These are phyloP conservation scores for Caenorhabditis sp. DNA, from an alignment of 2,888 invertebrate genomes.

Conservation along the genomic window DNA sequence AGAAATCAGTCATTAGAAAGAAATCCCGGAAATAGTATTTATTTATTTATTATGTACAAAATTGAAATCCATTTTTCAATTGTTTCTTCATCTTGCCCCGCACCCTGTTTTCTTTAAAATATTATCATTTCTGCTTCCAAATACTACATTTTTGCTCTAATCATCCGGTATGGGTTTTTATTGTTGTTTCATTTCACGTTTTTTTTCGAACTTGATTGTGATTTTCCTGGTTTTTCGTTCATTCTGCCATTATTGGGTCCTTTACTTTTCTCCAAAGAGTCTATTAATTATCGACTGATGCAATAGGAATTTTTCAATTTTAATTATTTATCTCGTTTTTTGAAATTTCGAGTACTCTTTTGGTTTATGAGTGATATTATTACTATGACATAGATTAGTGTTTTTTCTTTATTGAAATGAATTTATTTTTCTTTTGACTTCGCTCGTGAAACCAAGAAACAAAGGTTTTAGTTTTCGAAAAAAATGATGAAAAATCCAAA, in stretches of 20 bases:
- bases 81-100: conserved; percentile 10
- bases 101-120: background rate
- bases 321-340: background rate
- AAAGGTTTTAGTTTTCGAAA: no score
- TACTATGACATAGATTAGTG: background rate
- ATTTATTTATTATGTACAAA: conserved; percentile 1
- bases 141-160: conserved; percentile 23
- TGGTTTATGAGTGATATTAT: background rate
- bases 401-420: background rate
- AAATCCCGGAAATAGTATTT: background rate
- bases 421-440: no score
- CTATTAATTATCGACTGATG: background rate
- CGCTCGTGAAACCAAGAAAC: no score
- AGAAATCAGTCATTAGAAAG: conserved; percentile 51
- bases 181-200: conserved; percentile 4
- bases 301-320: background rate
- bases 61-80: conserved; percentile 12
- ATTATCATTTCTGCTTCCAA: conserved; percentile 2
- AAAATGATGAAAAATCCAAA: no score
- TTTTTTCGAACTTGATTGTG: conserved; percentile 20
- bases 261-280: conserved; percentile 2
- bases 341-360: background rate
- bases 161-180: conserved; percentile 33
- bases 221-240: conserved; percentile 8
- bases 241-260: conserved; percentile 2